phyloP scores from a whole-genome alignment of 1,140 invertebrate genomes.

The Spodoptera litura region DNA sequence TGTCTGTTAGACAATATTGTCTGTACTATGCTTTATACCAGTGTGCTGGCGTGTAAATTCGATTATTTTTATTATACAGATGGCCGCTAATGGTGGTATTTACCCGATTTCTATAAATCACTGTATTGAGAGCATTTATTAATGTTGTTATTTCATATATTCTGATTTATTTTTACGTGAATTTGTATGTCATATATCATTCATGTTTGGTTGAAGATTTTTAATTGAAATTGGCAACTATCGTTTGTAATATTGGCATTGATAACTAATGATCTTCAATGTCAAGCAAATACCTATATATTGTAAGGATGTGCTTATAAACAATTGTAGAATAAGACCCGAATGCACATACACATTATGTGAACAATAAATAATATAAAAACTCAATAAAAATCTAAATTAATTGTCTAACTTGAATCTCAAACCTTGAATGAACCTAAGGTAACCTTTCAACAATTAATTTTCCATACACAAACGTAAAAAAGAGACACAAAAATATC shows the following conservation, averaged over 20 bases:
- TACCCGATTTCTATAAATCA: conserved; percentile 70
- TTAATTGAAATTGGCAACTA: conserved; percentile 6
- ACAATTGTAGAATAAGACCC: no score
- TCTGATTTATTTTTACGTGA: conserved; percentile 12
- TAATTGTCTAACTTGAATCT: no score
- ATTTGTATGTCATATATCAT: conserved; percentile 5
- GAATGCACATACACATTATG: no score
- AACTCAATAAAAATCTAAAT: no score
- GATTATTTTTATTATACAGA: conserved; percentile 77
- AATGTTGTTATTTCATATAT: conserved; percentile 32
- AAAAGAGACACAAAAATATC: conserved; percentile 30
- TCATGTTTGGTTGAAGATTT: conserved; percentile 20
- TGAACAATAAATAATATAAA: no score
- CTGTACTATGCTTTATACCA: conserved; percentile 61
- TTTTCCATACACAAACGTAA: background rate
- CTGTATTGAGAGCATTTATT: conserved; percentile 25
- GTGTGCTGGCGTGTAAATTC: conserved; percentile 79
- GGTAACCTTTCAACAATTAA: background rate
- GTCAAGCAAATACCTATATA: no score
- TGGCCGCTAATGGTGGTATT: conserved; percentile 61
- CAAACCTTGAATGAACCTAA: no score
- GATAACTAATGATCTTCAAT: no score
- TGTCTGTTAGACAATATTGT: conserved; percentile 65
- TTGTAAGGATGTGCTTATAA: no score
- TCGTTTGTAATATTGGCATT: background rate